Evolutionary conservation across 2,113 vertebrate genomes (phyloP).

Genomic region (Pangasianodon hypophthalmus): DNA sequence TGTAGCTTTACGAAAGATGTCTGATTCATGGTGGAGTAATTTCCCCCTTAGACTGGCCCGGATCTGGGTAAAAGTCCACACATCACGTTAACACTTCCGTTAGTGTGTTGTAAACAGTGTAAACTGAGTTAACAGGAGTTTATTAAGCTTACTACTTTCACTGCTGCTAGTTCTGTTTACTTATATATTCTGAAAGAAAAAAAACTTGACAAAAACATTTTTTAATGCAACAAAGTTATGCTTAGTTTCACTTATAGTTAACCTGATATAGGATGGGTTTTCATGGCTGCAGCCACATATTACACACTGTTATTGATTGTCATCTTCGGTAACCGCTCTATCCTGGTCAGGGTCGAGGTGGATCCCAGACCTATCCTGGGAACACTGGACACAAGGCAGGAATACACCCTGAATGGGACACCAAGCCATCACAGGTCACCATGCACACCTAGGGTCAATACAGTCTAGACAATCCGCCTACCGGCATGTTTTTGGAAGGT

Average conservation of each 20-base stretch:
- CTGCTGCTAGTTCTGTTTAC: neutral
- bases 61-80: conserved; percentile 32
- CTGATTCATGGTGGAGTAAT: conserved; percentile 21
- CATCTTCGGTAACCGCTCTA: neutral
- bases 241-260: neutral
- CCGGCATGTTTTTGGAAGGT: neutral
- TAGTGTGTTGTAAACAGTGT: neutral
- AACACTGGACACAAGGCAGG: neutral
- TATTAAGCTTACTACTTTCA: neutral
- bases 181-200: neutral
- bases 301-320: neutral
- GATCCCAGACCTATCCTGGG: neutral
- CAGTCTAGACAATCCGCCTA: neutral
- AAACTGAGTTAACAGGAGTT: neutral
- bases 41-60: conserved; percentile 5
- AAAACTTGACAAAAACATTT: too few species aligned
- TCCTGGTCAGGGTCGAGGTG: neutral
- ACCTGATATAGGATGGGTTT: neutral
- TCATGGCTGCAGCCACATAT: neutral
- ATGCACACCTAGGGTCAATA: neutral
- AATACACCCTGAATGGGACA: neutral
- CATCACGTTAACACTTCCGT: neutral
- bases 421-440: neutral
- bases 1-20: conserved; percentile 15
- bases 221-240: neutral